Conservation (phyloP, 2,888 invertebrate genomes). For the Thymelicus acteon region DNA sequence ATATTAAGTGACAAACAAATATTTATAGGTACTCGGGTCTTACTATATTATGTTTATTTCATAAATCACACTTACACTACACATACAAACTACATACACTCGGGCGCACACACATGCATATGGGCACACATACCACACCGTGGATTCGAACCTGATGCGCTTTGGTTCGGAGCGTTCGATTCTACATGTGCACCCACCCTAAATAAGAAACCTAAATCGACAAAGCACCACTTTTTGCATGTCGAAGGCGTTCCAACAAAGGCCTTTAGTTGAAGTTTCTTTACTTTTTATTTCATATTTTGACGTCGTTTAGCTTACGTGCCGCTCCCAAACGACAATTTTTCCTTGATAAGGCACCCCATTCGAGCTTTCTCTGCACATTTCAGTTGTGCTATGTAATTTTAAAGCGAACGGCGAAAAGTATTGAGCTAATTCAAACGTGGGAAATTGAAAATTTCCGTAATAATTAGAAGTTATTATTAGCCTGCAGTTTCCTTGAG, state of each 20-base stretch:
- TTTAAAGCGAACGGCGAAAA: not conserved
- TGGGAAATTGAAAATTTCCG: slow-evolving; percentile 6
- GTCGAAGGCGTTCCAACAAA: slow-evolving; percentile 50
- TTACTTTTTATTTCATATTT: slow-evolving; percentile 39
- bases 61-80: too few species aligned
- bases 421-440: not conserved
- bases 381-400: slow-evolving; percentile 8
- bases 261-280: slow-evolving; percentile 46
- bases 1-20: too few species aligned
- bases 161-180: too few species aligned
- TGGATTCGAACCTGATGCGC: too few species aligned
- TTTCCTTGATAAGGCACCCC: slow-evolving; percentile 26
- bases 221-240: slow-evolving; percentile 48
- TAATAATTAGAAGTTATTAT: not conserved
- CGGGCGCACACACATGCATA: too few species aligned
- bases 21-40: too few species aligned
- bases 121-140: too few species aligned
- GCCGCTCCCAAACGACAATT: slow-evolving; percentile 34
- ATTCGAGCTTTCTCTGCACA: not conserved
- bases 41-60: too few species aligned
- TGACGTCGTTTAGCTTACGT: slow-evolving; percentile 45
- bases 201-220: not conserved
- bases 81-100: too few species aligned
- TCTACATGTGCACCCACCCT: too few species aligned
- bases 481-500: not conserved